Evolutionary conservation across 2,888 invertebrate genomes (phyloP).

Genomic region (Acanthoscelides obtectus): DNA sequence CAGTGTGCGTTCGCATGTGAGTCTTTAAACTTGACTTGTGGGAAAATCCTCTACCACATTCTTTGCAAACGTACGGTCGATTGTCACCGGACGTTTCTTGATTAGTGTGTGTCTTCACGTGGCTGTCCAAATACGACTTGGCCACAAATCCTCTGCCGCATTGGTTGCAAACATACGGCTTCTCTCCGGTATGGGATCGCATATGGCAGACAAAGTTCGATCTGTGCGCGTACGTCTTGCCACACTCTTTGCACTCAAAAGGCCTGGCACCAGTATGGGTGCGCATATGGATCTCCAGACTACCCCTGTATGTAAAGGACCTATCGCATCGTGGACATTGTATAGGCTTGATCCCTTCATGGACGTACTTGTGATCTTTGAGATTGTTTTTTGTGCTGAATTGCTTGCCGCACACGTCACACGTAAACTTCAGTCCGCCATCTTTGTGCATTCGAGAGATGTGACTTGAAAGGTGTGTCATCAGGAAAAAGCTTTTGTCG

Average conservation of each 20-base stretch:
- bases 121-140: slow-evolving; percentile 37
- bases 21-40: slow-evolving; percentile 26
- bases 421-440: slow-evolving; percentile 25
- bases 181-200: not conserved
- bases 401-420: slow-evolving; percentile 52
- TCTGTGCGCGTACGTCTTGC: slow-evolving; percentile 50
- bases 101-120: slow-evolving; percentile 5
- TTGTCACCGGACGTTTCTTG: not conserved
- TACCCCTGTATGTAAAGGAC: slow-evolving; percentile 52
- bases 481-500: not conserved
- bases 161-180: slow-evolving; percentile 8
- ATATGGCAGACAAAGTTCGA: slow-evolving; percentile 48
- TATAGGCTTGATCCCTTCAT: slow-evolving; percentile 44
- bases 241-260: slow-evolving; percentile 23
- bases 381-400: slow-evolving; percentile 41
- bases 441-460: not conserved
- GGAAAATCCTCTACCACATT: slow-evolving; percentile 1
- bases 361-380: slow-evolving; percentile 31
- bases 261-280: slow-evolving; percentile 44
- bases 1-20: slow-evolving; percentile 27
- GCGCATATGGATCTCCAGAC: slow-evolving; percentile 42
- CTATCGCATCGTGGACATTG: slow-evolving; percentile 55
- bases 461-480: not conserved
- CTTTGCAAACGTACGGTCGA: not conserved
- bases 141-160: slow-evolving; percentile 25